These are phyloP conservation scores for Epinephelus awoara DNA, from an alignment of 2,797 vertebrate genomes.

Conservation along the genomic window DNA sequence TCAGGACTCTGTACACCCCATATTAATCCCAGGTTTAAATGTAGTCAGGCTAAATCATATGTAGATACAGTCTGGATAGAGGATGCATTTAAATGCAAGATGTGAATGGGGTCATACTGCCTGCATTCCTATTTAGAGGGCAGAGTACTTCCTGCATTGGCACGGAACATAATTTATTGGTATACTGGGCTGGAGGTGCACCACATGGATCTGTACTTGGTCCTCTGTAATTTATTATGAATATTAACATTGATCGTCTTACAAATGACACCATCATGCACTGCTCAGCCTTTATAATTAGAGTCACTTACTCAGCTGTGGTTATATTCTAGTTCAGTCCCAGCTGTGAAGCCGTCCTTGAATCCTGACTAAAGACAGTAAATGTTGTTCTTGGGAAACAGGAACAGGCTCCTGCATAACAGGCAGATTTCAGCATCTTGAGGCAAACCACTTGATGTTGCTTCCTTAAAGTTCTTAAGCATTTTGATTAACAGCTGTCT, in stretches of 20 bases:
- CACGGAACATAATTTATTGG: background rate
- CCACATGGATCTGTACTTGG: background rate
- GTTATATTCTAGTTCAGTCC: background rate
- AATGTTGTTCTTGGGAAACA: constrained; percentile 5
- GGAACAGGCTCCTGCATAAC: background rate
- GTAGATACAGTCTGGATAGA: too few relatives aligned
- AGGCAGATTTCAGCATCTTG: background rate
- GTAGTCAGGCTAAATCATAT: too few relatives aligned
- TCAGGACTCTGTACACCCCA: too few relatives aligned
- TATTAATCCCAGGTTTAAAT: too few relatives aligned
- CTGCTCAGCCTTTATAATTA: background rate
- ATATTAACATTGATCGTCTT: background rate
- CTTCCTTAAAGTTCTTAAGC: background rate
- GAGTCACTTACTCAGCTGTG: background rate
- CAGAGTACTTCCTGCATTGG: background rate
- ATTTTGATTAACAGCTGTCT: background rate
- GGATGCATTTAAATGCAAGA: too few relatives aligned
- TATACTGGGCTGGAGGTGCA: background rate
- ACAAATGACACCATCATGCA: background rate
- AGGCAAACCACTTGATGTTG: background rate
- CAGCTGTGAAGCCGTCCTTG: constrained; percentile 4
- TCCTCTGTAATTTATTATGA: background rate
- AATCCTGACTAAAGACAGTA: constrained; percentile 16
- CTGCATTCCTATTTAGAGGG: background rate
- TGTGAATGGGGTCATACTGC: background rate